Evolutionary conservation across 2,888 invertebrate genomes (phyloP).

Genomic region (Aphidoletes aphidimyza): DNA sequence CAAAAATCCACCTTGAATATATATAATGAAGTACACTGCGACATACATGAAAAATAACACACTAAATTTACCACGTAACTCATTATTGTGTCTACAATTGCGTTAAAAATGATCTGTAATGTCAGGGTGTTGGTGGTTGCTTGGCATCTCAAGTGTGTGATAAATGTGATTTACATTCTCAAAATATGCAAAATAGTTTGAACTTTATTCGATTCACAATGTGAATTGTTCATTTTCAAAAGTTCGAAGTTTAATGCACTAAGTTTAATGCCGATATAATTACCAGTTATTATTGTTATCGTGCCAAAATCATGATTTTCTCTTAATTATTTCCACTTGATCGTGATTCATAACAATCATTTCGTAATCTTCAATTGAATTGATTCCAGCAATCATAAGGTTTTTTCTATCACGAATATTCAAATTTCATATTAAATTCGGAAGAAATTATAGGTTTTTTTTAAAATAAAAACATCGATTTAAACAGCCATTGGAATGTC

Average conservation of each 20-base stretch:
- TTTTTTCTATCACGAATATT: not conserved
- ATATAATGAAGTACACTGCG: not conserved
- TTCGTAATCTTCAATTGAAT: not conserved
- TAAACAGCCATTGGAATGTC: too few species aligned
- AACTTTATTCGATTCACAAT: not conserved
- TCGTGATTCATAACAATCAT: not conserved
- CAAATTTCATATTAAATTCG: not conserved
- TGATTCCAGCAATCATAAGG: not conserved
- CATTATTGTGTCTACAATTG: not conserved
- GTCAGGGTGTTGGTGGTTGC: too few species aligned
- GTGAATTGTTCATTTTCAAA: not conserved
- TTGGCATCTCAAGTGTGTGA: not conserved
- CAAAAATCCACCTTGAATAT: slow-evolving; percentile 20
- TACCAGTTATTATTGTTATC: not conserved
- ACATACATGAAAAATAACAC: not conserved
- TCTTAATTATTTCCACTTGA: not conserved
- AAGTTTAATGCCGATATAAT: not conserved
- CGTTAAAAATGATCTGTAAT: not conserved
- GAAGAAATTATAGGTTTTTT: not conserved
- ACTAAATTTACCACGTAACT: not conserved
- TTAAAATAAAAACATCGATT: too few species aligned
- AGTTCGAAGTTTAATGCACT: slow-evolving; percentile 33
- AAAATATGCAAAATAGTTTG: not conserved
- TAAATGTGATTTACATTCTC: not conserved
- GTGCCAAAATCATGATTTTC: not conserved